Evolutionary conservation across 2,797 vertebrate genomes (phyloP).

Genomic region (Rhinatrema bivittatum): DNA sequence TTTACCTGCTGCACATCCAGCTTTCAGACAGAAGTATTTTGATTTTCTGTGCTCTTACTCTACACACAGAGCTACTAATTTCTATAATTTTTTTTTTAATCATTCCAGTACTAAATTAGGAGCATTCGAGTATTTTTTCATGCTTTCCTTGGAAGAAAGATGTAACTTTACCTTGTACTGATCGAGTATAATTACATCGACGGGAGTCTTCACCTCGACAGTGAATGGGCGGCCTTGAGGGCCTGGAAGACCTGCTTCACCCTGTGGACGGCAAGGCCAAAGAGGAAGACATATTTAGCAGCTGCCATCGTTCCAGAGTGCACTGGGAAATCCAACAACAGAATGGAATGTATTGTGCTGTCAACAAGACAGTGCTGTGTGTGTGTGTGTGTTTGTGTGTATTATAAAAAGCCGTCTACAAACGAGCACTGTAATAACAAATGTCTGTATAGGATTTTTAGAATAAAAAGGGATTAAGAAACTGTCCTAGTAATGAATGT

Average conservation of each 20-base stretch:
- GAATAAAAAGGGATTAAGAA: background rate
- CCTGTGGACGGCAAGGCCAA: slow-evolving; percentile 62
- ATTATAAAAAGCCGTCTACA: too few species aligned
- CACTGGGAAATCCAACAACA: background rate
- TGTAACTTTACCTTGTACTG: slow-evolving; percentile 57
- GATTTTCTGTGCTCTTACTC: too few species aligned
- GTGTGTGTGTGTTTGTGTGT: too few species aligned
- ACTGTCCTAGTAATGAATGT: background rate
- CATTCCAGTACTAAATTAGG: accelerated
- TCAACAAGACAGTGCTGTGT: background rate
- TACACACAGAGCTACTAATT: too few species aligned
- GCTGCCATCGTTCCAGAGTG: background rate
- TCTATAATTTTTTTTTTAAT: too few species aligned
- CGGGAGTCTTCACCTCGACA: background rate
- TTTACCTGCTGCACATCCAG: too few species aligned
- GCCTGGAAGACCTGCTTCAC: slow-evolving; percentile 50
- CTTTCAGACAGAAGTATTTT: too few species aligned
- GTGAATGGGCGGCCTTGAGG: slow-evolving; percentile 45
- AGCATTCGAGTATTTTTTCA: background rate
- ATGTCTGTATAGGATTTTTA: too few species aligned
- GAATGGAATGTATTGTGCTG: background rate
- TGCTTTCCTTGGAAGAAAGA: too few species aligned
- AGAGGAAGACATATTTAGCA: background rate
- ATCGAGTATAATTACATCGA: slow-evolving; percentile 15
- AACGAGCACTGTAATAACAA: too few species aligned